Base-by-base conservation (phyloP, 2,888 invertebrate species). In the Drosophila pseudotakahashii region DNA sequence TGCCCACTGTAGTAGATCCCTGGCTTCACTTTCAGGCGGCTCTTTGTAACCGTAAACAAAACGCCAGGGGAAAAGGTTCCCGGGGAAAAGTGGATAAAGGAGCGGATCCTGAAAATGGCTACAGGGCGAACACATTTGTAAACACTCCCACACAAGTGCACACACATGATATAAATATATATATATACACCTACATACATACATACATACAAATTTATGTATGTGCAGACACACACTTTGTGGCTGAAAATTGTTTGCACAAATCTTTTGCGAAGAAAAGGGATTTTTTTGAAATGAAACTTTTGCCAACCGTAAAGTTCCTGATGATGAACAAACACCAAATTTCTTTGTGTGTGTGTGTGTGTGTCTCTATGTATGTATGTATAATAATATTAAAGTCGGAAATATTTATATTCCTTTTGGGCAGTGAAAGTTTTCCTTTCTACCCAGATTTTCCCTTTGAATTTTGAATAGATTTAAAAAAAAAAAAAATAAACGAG, bases 21-120 rank as follows among this genome's bases (percentile, higher is more conserved):
- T 51, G 52, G 58, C 75, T 83, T 79, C 83, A 77, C 78, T 79
- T 79, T 79, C 83, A 77, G 83, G 32, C 72, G 44, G 42, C 57
- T n/a, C 36, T 67, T 67, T 26, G 45, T 34, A 26, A 23, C 23
- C 41, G 14, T 32, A 66, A 66, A 66, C 52, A 60, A 16, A 67
- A 26, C 53, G n/a, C 39, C 39, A 39, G 23, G 32, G 59, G 14
- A 57, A 57, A 47, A 62, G 47, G 57, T 23, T 41, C 13, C 30
- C 47, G 41, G 23, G 39, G 16, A 34, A 41, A 62, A 48, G 45
- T 62, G 67, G 44, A 64, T 53, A 64, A 64, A 39, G 54, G 54
- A 66, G 37, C 64, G 50, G 44, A 62, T 63, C 44, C 64, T 48
- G 41, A 64, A 64, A 67, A 64, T 52, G 45, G 64, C 66, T 67